Evolutionary conservation across 2,888 invertebrate genomes (phyloP), one percentile per base, ranked within the genome.

Genomic region (Pycnomerus fuliginosus): DNA sequence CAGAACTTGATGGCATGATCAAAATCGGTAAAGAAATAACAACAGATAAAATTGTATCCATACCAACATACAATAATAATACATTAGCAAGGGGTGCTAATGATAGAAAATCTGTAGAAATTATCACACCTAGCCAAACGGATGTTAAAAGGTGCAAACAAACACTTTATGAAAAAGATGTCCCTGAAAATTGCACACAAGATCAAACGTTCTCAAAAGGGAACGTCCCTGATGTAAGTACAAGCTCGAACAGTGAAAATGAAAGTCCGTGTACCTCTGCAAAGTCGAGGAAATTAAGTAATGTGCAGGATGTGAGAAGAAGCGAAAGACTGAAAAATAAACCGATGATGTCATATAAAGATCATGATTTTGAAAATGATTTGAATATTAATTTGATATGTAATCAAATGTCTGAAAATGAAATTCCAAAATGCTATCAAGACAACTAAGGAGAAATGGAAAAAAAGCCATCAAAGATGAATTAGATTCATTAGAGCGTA

Each of bases 381-480:
- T 24, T 20, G 5, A 5, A 5, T 20, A 8, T 7, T 20, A 7
- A 35, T 35, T n/a, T 35, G 2, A 24, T 35, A 14, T 16, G 23
- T 10, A 13, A 11, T 35, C 12, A 27, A 30, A 13, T 13, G 2
- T 2, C 30, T 3, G 30, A 11, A 11, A 8, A 16, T 3, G 15
- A 12, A 16, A 14, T 30, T 17, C 38, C 38, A 10, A 30, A 3
- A n/a, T 22, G 11, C 8, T 17, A 11, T 22, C 5, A 22, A 1
- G 40, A 40, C 23, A 40, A 35, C 12, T 11, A 12, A 24, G 42
- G 27, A 16, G 2, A 1, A 34, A 42, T 41, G 2, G 25, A 2
- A 23, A 36, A 15, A 10, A 16, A 13, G 36, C 47, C 1, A 43
- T 47, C 1, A 25, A 32, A 8, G 28, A 32, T 3, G 47, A 47